Evolutionary conservation across 2,888 invertebrate genomes (phyloP), one percentile per base, ranked within the genome.

Genomic region (Creontiades dilutus): DNA sequence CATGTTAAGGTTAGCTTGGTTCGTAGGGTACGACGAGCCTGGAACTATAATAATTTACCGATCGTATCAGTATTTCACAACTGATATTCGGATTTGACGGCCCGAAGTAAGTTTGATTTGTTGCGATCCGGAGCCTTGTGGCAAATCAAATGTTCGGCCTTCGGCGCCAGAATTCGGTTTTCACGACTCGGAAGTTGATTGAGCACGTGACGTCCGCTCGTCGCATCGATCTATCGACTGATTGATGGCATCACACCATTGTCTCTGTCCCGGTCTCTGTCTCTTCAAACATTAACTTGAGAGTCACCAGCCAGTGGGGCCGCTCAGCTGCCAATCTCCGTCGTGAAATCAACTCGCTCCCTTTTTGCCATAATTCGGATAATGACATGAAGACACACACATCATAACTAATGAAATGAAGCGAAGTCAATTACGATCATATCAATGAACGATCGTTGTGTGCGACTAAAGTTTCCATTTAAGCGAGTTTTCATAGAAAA

Each of bases 211-310:
- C 19, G 68, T 57, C 57, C 19, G 68, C 19, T 27, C 23, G 19
- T 4, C 19, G 68, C 23, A 68, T 68, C 68, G 68, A 68, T 68
- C 27, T 12, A 2, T 12, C 9, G 68, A 19, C 27, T 68, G 68
- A 68, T 68, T 68, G 68, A 68, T 68, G 68, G 19, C 68, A 19
- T 37, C 68, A 23, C 68, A 19, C 68, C 68, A 68, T 68, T 27
- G 68, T 37, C 37, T 37, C 37, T 37, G 37, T 37, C 37, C n/a
- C n/a, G n/a, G n/a, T n/a, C n/a, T n/a, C n/a, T n/a, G n/a, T 37
- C 37, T 37, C 19, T 23, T 23, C 61, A 9, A 16, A 9, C 68
- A 68, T 68, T 68, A 68, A 19, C 12, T 68, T 11, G 68, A n/a
- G 19, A 23, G 68, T 68, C 68, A 23, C 23, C 68, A 68, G 19